Base-by-base conservation (phyloP, 2,888 invertebrate species). In the Leucania comma region DNA sequence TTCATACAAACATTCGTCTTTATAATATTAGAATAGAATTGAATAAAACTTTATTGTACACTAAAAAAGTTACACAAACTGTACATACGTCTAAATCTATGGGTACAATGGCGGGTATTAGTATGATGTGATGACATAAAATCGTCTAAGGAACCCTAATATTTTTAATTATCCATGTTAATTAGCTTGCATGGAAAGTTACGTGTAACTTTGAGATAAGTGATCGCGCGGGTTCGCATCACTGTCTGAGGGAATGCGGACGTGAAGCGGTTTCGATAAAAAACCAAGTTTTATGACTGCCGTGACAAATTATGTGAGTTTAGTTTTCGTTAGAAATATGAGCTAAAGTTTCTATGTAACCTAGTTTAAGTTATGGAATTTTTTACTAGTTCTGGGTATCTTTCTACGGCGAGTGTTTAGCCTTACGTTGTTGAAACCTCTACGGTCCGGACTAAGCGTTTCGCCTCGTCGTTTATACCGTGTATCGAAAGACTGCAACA, bases 131-230 rank as follows among this genome's bases (percentile, higher is more conserved):
- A n/a, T n/a, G n/a, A 17, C 42, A 22, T 22, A 12, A 1, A 20
- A 22, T 35, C 2, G 26, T 53, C 0, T 54, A 57, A 24, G 29
- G 54, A 78, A 68, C 60, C 63, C 68, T 73, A 80, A 82, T 78
- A 75, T 78, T 78, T 80, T 79, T 81, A 84, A 88, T 88, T 78
- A 84, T 68, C 80, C 75, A 78, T 83, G 76, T 81, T 87, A 87
- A 90, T 88, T 80, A 86, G 70, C 60, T 72, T 87, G 88, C 88
- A 88, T 87, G 81, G 89, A 89, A 89, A 90, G 89, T 78, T 66
- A 17, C 42, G 42, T 1, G 17, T 42, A 79, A 75, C 66, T 75
- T 35, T 59, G 64, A 66, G 29, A 68, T 66, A 69, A 79, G 75
- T 77, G 73, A 69, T 80, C 76, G 72, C 81, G 62, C 56, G 73